These are phyloP conservation scores for Riparia riparia DNA, from an alignment of 2,113 vertebrate genomes.

Conservation along the genomic window DNA sequence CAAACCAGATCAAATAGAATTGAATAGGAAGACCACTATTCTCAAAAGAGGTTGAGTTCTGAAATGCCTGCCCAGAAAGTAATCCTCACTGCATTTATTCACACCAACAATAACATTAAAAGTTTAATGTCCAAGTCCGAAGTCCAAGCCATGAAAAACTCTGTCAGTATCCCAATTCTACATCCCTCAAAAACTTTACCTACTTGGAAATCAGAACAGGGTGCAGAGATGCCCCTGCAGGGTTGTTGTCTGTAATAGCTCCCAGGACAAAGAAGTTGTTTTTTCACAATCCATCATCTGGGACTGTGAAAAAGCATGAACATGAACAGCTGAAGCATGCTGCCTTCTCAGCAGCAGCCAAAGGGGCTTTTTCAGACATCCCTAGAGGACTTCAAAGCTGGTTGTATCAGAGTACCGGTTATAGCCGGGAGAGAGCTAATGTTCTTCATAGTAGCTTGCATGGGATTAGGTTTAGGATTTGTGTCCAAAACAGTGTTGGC, in stretches of 20 bases:
- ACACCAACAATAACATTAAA: background rate
- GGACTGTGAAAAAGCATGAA: background rate
- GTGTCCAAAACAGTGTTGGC: background rate
- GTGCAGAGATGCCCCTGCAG: background rate
- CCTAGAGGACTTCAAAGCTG: background rate
- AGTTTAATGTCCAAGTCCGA: background rate
- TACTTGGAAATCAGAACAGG: background rate
- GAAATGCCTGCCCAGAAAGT: background rate
- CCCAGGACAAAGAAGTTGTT: background rate
- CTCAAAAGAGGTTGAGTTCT: background rate
- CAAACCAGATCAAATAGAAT: background rate
- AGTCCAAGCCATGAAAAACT: background rate
- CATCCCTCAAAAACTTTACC: background rate
- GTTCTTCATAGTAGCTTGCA: background rate
- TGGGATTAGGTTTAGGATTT: background rate
- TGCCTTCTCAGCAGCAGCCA: background rate
- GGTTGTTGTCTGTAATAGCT: background rate
- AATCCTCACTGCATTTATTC: background rate
- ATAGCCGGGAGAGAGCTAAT: background rate
- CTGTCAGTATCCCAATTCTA: background rate
- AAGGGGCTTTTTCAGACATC: background rate
- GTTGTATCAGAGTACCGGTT: background rate
- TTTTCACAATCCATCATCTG: background rate
- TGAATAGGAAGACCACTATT: background rate
- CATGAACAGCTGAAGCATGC: background rate